Evolutionary conservation across 2,113 vertebrate species (phyloP), one percentile per base, ranked within the genome.

Genomic region (Oryzias melastigma): DNA sequence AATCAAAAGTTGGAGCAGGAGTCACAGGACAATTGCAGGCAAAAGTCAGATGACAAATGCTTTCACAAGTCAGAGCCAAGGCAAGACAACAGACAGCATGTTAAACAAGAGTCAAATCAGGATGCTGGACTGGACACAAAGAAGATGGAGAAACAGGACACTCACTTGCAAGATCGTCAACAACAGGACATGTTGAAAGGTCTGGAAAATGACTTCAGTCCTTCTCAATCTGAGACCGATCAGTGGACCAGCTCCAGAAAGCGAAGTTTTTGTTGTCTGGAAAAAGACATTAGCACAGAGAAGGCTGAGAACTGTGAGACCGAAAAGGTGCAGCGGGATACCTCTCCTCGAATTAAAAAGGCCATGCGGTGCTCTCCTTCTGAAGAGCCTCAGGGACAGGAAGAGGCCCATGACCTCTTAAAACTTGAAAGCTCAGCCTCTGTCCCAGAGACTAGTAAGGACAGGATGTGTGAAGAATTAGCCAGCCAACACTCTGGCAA

Each of bases 321-420:
- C 77, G 92, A 89, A 61, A 91, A 78, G 14, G 82, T 55, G 64
- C 56, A 75, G 55, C 91, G 82, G 71, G 87, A 94, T 50, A 83
- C 92, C 45, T 93, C 93, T 18, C 95, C 95, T 40, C 91, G 93
- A 75, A 84, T 94, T 75, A 98, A 96, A 89, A 94, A 92, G 83
- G 91, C 95, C 85, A 98, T 96, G 66, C 93, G 95, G 53, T 95
- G 93, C 63, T 87, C 95, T 17, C 94, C 93, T 67, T 94, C 95
- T 15, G 96, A 94, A 84, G 93, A 93, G 62, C 83, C 92, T 60
- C 93, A 91, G 78, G 94, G 91, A 83, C 92, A 92, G 2, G 93
- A 96, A 59, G 95, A 96, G 65, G 94, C 94, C 84, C 84, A 62
- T 0, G 85, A 89, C 42, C 82, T 90, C 55, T 5, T 84, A 41